phyloP scores from a whole-genome alignment of 2,113 vertebrate species.

The Clarias batrachus region DNA sequence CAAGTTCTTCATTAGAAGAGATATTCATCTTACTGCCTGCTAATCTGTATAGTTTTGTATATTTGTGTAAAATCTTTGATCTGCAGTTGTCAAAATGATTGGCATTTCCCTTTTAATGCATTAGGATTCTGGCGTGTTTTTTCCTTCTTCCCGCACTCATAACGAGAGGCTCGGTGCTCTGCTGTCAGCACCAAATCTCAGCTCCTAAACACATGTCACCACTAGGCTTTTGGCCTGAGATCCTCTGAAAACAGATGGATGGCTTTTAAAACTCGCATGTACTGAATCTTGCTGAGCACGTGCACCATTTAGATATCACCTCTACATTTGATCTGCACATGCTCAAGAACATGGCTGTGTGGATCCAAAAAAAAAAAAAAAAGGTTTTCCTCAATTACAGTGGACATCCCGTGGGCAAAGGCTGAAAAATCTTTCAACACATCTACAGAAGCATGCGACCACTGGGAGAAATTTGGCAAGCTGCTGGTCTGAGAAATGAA shows the following conservation, averaged over 20 bases:
- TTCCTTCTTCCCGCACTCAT: neutral
- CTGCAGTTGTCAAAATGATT: slow-evolving; percentile 24
- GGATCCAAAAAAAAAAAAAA: neutral
- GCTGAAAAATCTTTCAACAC: neutral
- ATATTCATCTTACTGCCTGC: slow-evolving; percentile 30
- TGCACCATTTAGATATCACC: slow-evolving; percentile 8
- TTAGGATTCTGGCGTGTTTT: neutral
- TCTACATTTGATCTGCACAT: neutral
- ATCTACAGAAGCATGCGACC: neutral
- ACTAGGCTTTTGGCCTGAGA: slow-evolving; percentile 4
- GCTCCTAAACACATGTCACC: slow-evolving; percentile 24
- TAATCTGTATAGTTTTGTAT: slow-evolving; percentile 28
- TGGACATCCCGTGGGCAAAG: neutral
- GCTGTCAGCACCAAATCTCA: slow-evolving; percentile 32
- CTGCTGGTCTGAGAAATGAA: slow-evolving; percentile 1
- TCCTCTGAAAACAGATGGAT: slow-evolving; percentile 34
- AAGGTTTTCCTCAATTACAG: neutral
- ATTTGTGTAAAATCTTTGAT: slow-evolving; percentile 14
- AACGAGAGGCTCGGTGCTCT: slow-evolving; percentile 3
- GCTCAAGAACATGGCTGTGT: neutral
- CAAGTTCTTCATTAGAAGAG: slow-evolving; percentile 17
- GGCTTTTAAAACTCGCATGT: slow-evolving; percentile 2
- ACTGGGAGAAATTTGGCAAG: slow-evolving; percentile 16
- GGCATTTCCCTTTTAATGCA: slow-evolving; percentile 14
- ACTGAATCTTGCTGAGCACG: neutral